These are phyloP conservation scores for Habrosyne pyritoides DNA, from an alignment of 2,888 invertebrate species.

Conservation along the genomic window DNA sequence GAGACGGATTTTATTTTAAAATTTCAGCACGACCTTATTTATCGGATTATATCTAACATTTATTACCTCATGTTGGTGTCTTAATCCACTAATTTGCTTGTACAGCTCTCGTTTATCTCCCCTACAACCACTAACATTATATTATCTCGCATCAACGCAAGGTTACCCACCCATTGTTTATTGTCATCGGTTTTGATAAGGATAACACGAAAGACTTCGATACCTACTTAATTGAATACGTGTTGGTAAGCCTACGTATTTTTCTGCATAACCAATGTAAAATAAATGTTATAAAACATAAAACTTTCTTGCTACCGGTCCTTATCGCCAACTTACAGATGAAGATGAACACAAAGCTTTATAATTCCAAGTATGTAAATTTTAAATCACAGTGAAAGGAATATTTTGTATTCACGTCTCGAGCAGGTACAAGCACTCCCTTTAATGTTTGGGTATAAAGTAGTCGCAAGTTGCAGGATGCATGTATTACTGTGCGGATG, in stretches of 20 bases:
- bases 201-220: slow-evolving; percentile 38
- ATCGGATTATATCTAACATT: neutral
- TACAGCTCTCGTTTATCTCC: slow-evolving; percentile 49
- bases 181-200: slow-evolving; percentile 63
- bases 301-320: neutral
- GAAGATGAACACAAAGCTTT: neutral
- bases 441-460: neutral
- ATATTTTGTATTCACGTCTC: slow-evolving; percentile 11
- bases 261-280: neutral
- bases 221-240: slow-evolving; percentile 6
- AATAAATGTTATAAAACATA: no score
- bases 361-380: neutral
- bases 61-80: slow-evolving; percentile 7
- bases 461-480: slow-evolving; percentile 6
- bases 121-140: slow-evolving; percentile 30
- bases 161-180: slow-evolving; percentile 71
- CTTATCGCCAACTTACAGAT: neutral
- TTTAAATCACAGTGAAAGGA: neutral
- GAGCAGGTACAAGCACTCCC: neutral
- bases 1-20: slow-evolving; percentile 4
- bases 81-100: slow-evolving; percentile 33
- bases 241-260: neutral
- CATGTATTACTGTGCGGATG: slow-evolving; percentile 16
- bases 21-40: neutral
- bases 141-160: slow-evolving; percentile 59